Evolutionary conservation across 2,113 vertebrate species (phyloP).

Genomic region (Ellobius talpinus): DNA sequence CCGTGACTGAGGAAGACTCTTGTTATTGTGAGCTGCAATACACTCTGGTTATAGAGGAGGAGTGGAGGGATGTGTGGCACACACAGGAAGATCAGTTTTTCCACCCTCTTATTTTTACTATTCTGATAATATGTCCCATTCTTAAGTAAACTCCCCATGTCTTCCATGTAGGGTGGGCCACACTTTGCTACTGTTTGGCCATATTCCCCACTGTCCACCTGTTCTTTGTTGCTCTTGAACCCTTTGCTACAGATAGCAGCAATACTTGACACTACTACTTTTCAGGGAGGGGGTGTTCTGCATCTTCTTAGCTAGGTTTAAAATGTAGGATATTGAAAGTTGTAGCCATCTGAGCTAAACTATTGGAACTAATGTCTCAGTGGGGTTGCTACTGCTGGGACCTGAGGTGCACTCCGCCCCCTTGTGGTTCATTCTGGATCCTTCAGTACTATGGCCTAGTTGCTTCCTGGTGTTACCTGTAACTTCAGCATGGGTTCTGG

Average conservation of each 20-base stretch:
- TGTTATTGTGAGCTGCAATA: background rate
- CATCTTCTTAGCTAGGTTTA: constrained; percentile 57
- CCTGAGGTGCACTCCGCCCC: constrained; percentile 75
- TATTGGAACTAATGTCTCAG: constrained; percentile 45
- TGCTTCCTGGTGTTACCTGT: constrained; percentile 39
- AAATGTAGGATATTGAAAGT: constrained; percentile 49
- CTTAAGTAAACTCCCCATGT: constrained; percentile 67
- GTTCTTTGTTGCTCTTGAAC: constrained; percentile 69
- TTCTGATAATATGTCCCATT: constrained; percentile 72
- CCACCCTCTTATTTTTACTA: constrained; percentile 46
- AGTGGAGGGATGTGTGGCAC: constrained; percentile 29
- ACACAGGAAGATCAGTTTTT: constrained; percentile 55
- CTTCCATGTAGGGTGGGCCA: constrained; percentile 76
- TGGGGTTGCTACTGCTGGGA: constrained; percentile 77
- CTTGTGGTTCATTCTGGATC: constrained; percentile 79
- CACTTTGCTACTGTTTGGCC: constrained; percentile 74
- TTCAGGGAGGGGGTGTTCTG: constrained; percentile 52
- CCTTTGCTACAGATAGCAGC: constrained; percentile 57
- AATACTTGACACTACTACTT: constrained; percentile 68
- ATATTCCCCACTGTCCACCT: constrained; percentile 60
- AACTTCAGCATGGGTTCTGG: constrained; percentile 54
- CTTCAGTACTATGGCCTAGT: constrained; percentile 65
- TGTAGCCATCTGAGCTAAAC: constrained; percentile 66
- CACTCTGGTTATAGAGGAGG: background rate
- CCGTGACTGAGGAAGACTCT: constrained; percentile 86